Conservation (phyloP, 2,113 vertebrate genomes). For the Malurus melanocephalus region DNA sequence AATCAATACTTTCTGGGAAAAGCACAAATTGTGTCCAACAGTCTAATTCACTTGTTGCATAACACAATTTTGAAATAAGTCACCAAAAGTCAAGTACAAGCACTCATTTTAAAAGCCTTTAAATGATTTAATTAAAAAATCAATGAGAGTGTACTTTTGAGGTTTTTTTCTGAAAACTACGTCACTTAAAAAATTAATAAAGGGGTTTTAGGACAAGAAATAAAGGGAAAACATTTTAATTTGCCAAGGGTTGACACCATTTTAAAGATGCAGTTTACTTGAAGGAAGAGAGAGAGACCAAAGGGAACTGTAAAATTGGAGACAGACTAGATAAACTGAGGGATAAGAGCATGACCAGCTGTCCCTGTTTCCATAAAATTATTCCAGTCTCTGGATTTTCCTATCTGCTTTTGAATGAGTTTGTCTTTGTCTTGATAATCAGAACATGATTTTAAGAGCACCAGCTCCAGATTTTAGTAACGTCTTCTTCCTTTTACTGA, state of each 20-base stretch:
- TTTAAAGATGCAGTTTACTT: background rate
- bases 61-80: background rate
- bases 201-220: background rate
- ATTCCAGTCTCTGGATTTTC: background rate
- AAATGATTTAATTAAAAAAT: background rate
- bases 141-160: background rate
- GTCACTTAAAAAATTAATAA: background rate
- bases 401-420: background rate
- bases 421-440: background rate
- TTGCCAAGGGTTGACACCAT: background rate
- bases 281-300: background rate
- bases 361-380: background rate
- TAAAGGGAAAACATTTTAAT: background rate
- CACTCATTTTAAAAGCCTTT: background rate
- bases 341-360: rapidly evolving
- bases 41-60: background rate
- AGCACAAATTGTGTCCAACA: background rate
- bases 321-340: background rate
- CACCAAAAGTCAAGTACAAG: background rate
- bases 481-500: background rate
- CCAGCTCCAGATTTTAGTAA: background rate
- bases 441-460: background rate
- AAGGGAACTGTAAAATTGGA: background rate
- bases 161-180: background rate
- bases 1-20: conserved; percentile 23